Evolutionary conservation across 2,797 vertebrate species (phyloP).

Genomic region (Peromyscus nudipes): DNA sequence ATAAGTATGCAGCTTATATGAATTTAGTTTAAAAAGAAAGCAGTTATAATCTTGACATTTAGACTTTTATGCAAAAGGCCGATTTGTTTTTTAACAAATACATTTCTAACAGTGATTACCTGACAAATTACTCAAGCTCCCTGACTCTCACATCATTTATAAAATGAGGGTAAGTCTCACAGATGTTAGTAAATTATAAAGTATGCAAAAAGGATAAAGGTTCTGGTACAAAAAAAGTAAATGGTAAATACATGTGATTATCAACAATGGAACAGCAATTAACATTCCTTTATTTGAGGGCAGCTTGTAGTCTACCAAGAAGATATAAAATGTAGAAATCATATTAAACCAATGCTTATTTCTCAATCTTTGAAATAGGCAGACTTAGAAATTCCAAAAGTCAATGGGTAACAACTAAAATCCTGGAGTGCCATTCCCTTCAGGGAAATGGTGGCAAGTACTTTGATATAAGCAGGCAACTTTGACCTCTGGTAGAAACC

Average conservation of each 20-base stretch:
- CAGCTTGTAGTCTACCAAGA: conserved; percentile 2
- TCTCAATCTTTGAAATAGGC: conserved; percentile 36
- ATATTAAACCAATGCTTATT: neutral
- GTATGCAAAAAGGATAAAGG: neutral
- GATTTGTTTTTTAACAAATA: neutral
- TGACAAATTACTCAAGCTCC: conserved; percentile 44
- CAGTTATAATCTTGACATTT: neutral
- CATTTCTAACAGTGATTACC: conserved; percentile 50
- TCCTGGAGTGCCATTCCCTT: neutral
- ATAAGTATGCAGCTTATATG: neutral
- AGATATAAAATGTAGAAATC: neutral
- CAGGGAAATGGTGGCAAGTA: neutral
- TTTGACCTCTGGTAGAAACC: neutral
- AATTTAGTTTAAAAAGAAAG: conserved; percentile 34
- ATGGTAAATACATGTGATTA: neutral
- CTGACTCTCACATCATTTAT: conserved; percentile 19
- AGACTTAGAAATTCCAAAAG: conserved; percentile 55
- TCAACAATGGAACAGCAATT: conserved; percentile 38
- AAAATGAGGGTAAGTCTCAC: conserved; percentile 13
- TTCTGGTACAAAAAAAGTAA: conserved; percentile 12
- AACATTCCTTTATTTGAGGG: neutral
- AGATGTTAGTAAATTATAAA: conserved; percentile 31
- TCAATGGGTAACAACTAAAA: neutral
- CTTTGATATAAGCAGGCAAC: neutral
- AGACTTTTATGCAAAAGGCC: neutral